A percentile compares a stretch with the other conserved stretches of the same genome.
Evolutionary conservation across 2,113 vertebrate species (phyloP).

Genomic region (Nycticryphes semicollaris): DNA sequence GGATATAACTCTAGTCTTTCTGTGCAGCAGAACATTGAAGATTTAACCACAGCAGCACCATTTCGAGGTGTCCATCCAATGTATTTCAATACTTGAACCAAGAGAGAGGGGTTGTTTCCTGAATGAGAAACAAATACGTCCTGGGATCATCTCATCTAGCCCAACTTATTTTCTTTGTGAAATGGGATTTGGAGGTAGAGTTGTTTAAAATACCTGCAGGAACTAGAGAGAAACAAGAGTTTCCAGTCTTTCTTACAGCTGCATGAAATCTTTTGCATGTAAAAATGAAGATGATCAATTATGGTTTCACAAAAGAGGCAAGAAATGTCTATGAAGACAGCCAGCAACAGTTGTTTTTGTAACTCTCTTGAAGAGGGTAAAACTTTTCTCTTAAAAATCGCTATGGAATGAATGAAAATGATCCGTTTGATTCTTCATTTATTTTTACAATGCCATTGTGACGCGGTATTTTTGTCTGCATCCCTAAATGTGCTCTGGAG

Average conservation of each 20-base stretch:
- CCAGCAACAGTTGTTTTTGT: not conserved
- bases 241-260: slow-evolving; percentile 11
- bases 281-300: not conserved
- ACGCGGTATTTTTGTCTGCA: not conserved
- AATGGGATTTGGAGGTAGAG: not conserved
- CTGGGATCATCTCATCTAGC: not conserved
- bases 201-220: not conserved
- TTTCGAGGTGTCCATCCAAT: not conserved
- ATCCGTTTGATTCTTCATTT: not conserved
- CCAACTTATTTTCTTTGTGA: not conserved
- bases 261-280: not conserved
- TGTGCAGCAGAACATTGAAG: not conserved
- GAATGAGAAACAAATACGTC: not conserved
- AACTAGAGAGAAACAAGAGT: not conserved
- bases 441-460: not conserved
- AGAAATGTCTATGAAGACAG: not conserved
- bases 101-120: not conserved
- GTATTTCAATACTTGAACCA: not conserved
- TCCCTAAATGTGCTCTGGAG: not conserved
- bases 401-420: not conserved
- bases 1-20: not conserved
- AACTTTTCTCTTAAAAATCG: not conserved
- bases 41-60: not conserved
- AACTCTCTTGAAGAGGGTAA: not conserved
- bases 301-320: not conserved